Conservation (phyloP, 2,113 vertebrate species). For the Zosterops japonicus region DNA sequence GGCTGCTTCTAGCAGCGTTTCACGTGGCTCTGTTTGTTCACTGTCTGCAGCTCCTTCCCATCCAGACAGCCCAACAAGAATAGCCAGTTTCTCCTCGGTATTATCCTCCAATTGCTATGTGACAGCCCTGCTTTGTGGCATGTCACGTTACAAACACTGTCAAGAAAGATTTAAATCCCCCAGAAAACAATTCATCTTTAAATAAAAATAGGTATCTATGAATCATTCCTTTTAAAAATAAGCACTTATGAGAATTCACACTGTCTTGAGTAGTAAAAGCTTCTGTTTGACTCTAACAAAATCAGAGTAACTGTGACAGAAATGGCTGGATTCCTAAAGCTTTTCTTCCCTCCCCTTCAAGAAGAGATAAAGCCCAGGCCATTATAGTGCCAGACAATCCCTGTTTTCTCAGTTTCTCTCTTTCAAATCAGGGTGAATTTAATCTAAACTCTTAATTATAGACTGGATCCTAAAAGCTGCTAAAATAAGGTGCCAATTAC, state of each 20-base stretch:
- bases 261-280: not conserved
- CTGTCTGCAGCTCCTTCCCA: constrained; percentile 3
- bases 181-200: constrained; percentile 18
- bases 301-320: not conserved
- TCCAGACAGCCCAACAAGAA: not conserved
- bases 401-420: not conserved
- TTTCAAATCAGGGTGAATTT: not conserved
- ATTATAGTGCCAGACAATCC: not conserved
- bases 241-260: constrained; percentile 2
- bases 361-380: not conserved
- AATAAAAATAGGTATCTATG: constrained; percentile 17
- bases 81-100: constrained; percentile 3
- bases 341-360: not conserved
- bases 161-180: constrained; percentile 15
- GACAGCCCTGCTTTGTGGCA: constrained; percentile 20
- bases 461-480: not conserved
- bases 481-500: constrained; percentile 33
- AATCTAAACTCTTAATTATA: constrained; percentile 40
- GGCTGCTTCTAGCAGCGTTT: constrained; percentile 8
- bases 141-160: constrained; percentile 16
- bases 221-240: constrained; percentile 28
- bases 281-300: constrained; percentile 13
- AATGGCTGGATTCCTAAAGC: not conserved
- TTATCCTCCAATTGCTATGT: not conserved
- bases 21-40: not conserved